A percentile compares a stretch with the other conserved stretches of the same genome.
These are phyloP conservation scores for Okamejei kenojei DNA, from an alignment of 2,797 vertebrate species.

Conservation along the genomic window DNA sequence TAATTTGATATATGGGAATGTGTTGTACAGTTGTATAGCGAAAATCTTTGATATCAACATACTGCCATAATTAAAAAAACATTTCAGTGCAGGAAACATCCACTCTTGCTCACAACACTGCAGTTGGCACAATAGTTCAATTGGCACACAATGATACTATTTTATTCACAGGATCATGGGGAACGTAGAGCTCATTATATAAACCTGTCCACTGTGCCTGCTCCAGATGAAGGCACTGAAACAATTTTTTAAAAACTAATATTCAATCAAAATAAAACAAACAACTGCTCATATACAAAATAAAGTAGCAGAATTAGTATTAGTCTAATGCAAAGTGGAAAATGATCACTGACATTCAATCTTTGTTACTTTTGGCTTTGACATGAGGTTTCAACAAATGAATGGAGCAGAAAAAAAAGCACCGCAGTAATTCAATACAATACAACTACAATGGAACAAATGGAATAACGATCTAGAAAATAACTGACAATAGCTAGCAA, in stretches of 20 bases:
- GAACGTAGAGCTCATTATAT: background rate
- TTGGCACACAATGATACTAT: background rate
- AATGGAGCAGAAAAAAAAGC: background rate
- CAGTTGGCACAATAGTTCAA: background rate
- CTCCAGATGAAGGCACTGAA: background rate
- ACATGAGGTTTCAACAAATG: constrained; percentile 19
- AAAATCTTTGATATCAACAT: background rate
- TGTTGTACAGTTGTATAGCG: background rate
- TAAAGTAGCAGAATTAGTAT: background rate
- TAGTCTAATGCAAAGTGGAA: constrained; percentile 12
- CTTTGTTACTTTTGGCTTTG: constrained; percentile 25
- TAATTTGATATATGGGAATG: background rate
- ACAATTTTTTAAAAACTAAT: background rate
- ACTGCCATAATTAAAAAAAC: background rate
- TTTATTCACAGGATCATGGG: background rate
- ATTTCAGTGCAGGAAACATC: background rate
- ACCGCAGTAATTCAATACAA: constrained; percentile 22
- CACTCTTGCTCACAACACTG: background rate
- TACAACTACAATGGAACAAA: constrained; percentile 41
- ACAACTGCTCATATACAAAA: background rate
- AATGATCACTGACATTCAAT: constrained; percentile 18
- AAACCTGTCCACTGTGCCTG: background rate
- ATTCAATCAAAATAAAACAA: constrained; percentile 19
- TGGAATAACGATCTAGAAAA: constrained; percentile 52
- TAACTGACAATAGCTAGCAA: constrained; percentile 42